These are phyloP conservation scores for Tonatia bakeri DNA, from an alignment of 2,113 vertebrate species.

Conservation along the genomic window DNA sequence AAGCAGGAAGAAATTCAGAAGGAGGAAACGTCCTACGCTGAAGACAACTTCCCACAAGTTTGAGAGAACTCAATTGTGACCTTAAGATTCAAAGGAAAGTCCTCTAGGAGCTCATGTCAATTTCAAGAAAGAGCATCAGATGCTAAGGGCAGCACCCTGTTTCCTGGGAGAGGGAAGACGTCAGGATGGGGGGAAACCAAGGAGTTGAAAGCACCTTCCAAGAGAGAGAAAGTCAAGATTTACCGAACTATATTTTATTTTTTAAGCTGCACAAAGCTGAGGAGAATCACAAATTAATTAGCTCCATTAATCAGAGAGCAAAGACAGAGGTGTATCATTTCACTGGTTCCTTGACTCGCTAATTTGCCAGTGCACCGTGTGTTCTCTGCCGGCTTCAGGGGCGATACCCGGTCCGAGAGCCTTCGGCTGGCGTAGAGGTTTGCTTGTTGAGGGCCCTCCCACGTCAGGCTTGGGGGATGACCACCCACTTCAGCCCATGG, in stretches of 20 bases:
- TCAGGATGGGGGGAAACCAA: neutral
- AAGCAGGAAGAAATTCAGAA: constrained; percentile 5
- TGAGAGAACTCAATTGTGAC: neutral
- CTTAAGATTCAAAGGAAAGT: neutral
- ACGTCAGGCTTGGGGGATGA: fast-evolving
- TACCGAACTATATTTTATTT: neutral
- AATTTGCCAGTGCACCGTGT: neutral
- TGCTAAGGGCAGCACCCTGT: neutral
- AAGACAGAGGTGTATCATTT: neutral
- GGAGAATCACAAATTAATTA: neutral
- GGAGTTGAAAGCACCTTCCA: neutral
- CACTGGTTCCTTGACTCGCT: neutral
- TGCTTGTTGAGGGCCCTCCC: neutral
- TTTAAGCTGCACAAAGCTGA: neutral
- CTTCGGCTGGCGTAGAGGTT: neutral
- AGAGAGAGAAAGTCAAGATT: constrained; percentile 15
- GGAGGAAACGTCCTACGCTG: neutral
- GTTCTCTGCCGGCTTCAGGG: neutral
- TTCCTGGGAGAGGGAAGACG: neutral
- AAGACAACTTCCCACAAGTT: neutral
- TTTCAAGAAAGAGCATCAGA: neutral
- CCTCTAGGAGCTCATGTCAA: neutral
- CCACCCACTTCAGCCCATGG: neutral
- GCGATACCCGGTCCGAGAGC: neutral
- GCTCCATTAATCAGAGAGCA: neutral